Evolutionary conservation across 1,140 invertebrate species (phyloP), one percentile per base, ranked within the genome.

Genomic region (Catajapyx aquilonaris): DNA sequence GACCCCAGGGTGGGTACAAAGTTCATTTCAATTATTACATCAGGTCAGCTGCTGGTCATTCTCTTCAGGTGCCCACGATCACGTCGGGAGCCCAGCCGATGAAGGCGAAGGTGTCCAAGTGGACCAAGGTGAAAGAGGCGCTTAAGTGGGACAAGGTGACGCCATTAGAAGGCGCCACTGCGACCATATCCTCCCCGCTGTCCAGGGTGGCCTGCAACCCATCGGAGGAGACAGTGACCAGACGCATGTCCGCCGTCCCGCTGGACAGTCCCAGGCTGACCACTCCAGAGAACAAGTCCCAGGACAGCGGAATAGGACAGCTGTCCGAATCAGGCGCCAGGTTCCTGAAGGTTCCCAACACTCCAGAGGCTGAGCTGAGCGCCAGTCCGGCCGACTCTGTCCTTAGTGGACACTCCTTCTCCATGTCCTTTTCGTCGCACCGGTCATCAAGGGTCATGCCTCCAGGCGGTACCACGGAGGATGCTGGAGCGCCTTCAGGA

Each of bases 81-180:
- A 25, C 41, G 34, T 13, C 34, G 32, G n/a, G n/a, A n/a, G n/a
- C n/a, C n/a, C n/a, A n/a, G n/a, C 17, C 32, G 7, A 21, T 30
- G 10, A 49, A 49, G 34, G 51, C 62, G 0, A 68, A 76, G 52
- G 64, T 77, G 5, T 81, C 77, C 1, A 79, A 80, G 47, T 83
- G 79, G 79, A 81, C 74, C 2, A 71, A 73, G 52, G 78, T 83
- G 5, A 81, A 81, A 54, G 75, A 77, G 16, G 79, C 77, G 9
- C 77, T 81, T 42, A 74, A 71, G 46, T 80, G 68, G 73, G 72
- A 76, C 45, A 63, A 62, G n/a, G 66, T 68, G 4, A n/a, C n/a
- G n/a, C n/a, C n/a, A n/a, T n/a, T n/a, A 20, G 18, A 20, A 34
- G 15, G 32, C 25, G n/a, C n/a, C n/a, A n/a, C n/a, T n/a, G n/a